Base-by-base conservation (phyloP, 1,140 invertebrate species). In the Brachystomella parvula region DNA sequence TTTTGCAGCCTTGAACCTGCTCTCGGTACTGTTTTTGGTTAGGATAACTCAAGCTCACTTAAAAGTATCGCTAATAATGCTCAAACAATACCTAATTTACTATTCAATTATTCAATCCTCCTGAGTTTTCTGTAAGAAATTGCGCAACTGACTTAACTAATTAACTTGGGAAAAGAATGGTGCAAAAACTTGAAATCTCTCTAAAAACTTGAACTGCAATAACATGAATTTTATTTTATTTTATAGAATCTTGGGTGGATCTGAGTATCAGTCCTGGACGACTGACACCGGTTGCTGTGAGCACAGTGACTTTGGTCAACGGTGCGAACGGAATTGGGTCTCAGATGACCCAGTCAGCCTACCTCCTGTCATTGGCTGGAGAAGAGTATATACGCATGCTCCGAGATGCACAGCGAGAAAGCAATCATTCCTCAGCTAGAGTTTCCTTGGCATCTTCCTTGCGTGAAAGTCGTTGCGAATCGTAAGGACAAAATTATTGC, bases 231-330 rank as follows among this genome's bases (percentile, higher is more conserved):
- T 31, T 6, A n/a, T 60, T 67, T 74, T 66, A 49, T 35, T 62
- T 75, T 81, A 12, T 81, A 92, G 90, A 92, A 78, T 92, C 90
- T 63, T 92, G 90, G 90, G 89, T 92, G 71, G 87, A 92, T 74
- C 75, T 92, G 71, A 85, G 83, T 74, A 61, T 69, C 9, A 75
- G 82, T 60, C 82, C 84, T 9, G 86, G 85, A 60, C 82, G 86
- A 71, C 81, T 86, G 64, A 86, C 87, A 24, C 77, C 76, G 17
- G 69, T 73, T 19, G 66, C 69, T 9, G 66, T 73, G 6, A 85
- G 85, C n/a, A 63, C 66, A 3, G 75, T 87, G 58, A 61, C 47
- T 15, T 28, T 63, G 63, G 77, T 79, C 65, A 81, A 80, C 59
- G 80, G 68, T 47, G 63, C 61, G 56, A 65, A 53, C n/a, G 58